Percentiles rank a stretch among this genome's conserved stretches.
Evolutionary conservation across 2,797 vertebrate species (phyloP).

Genomic region (Neosalanx taihuensis): DNA sequence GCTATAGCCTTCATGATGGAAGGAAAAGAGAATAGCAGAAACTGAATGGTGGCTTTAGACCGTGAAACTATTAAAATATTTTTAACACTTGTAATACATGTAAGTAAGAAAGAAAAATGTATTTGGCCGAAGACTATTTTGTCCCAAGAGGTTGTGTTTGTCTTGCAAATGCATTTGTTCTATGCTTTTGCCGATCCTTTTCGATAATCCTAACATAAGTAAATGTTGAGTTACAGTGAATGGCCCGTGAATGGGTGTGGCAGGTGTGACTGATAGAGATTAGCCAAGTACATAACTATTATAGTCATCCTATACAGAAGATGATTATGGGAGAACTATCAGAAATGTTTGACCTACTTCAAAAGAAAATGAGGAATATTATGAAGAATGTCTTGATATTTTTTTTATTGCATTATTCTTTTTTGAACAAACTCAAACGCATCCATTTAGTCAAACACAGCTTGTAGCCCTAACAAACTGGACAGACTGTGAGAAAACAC

Average conservation of each 20-base stretch:
- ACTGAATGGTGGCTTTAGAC: neutral
- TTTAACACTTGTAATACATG: no score
- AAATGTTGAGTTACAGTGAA: neutral
- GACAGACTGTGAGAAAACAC: slow-evolving; percentile 14
- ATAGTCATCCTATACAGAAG: neutral
- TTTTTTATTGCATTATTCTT: neutral
- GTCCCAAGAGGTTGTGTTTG: no score
- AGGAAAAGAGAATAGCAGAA: no score
- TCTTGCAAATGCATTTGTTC: neutral
- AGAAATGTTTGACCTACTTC: neutral
- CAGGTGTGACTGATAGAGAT: slow-evolving; percentile 50
- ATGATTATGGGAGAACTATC: neutral
- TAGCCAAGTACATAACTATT: slow-evolving; percentile 25
- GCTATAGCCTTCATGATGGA: neutral
- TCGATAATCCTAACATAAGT: neutral
- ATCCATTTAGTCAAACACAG: neutral
- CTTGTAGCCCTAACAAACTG: neutral
- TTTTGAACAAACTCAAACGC: neutral
- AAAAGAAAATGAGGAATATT: neutral
- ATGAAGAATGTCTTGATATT: neutral
- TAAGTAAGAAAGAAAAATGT: no score
- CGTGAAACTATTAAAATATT: neutral
- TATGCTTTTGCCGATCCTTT: neutral
- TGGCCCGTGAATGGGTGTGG: slow-evolving; percentile 45
- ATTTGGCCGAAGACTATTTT: no score